Conservation (phyloP, 2,888 invertebrate species). For the Penaeus monodon region DNA sequence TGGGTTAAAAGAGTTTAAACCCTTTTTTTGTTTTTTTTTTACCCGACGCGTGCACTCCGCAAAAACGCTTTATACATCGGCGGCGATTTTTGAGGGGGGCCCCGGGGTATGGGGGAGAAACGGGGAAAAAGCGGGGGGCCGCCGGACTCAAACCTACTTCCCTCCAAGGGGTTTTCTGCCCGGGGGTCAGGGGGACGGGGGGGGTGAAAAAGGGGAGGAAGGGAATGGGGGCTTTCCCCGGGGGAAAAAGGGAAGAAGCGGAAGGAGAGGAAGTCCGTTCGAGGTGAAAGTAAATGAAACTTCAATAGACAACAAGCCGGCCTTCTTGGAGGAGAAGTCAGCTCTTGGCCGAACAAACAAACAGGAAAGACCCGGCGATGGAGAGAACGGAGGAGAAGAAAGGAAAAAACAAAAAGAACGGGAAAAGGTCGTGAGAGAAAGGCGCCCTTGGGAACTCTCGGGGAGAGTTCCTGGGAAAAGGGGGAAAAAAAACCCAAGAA, state of each 20-base stretch:
- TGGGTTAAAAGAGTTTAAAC: no score
- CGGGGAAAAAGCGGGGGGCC: slow-evolving; percentile 88
- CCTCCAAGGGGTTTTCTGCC: slow-evolving; percentile 86
- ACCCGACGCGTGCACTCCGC: slow-evolving; percentile 90
- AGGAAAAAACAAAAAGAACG: no score
- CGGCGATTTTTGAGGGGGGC: slow-evolving; percentile 93
- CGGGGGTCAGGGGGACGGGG: slow-evolving; percentile 69
- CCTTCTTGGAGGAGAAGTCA: no score
- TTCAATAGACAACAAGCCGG: no score
- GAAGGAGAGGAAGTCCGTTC: slow-evolving; percentile 2
- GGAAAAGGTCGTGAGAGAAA: no score
- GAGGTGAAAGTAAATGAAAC: neutral
- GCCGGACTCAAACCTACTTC: slow-evolving; percentile 93
- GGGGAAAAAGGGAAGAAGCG: neutral
- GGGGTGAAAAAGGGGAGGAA: neutral
- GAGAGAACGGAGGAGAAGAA: no score
- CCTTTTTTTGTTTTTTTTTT: slow-evolving; percentile 63
- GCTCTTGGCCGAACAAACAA: no score
- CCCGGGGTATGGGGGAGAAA: slow-evolving; percentile 90
- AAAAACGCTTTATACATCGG: slow-evolving; percentile 89
- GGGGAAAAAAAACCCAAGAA: no score
- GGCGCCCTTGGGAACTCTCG: no score
- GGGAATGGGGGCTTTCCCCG: neutral
- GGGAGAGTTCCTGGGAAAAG: no score
- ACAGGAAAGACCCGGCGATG: no score